A percentile compares a stretch with the other conserved stretches of the same genome.
These are phyloP conservation scores for Hesperia comma DNA, from an alignment of 2,888 invertebrate species.

Conservation along the genomic window DNA sequence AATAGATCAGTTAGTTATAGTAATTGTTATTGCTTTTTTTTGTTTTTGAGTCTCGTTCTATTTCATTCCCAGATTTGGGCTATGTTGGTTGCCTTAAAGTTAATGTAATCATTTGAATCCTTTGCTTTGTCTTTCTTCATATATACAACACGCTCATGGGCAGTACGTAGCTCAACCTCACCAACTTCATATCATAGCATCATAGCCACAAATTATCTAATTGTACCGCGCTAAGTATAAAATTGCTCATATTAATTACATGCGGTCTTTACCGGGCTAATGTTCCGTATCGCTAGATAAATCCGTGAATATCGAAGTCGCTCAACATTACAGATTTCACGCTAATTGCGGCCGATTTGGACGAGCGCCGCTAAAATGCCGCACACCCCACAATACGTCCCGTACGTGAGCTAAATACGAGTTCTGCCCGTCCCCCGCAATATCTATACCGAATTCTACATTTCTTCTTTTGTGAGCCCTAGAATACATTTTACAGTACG, in stretches of 20 bases:
- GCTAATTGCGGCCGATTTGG: constrained; percentile 73
- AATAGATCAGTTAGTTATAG: no score
- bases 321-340: constrained; percentile 70
- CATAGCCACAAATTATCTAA: no score
- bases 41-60: no score
- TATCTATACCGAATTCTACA: constrained; percentile 34
- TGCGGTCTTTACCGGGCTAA: neutral
- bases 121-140: no score
- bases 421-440: constrained; percentile 18
- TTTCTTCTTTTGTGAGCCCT: constrained; percentile 34
- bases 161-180: no score
- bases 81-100: no score
- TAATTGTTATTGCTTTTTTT: no score
- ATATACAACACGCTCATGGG: no score
- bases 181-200: no score
- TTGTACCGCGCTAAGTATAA: neutral
- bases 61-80: no score
- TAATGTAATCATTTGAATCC: no score
- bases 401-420: constrained; percentile 34
- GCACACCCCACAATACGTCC: constrained; percentile 35
- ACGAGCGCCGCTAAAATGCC: constrained; percentile 62
- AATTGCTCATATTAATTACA: constrained; percentile 3
- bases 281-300: constrained; percentile 54
- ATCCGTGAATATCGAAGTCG: constrained; percentile 62
- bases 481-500: constrained; percentile 30